These are phyloP conservation scores for Grammomys surdaster DNA, from an alignment of 2,113 vertebrate genomes.

Conservation along the genomic window DNA sequence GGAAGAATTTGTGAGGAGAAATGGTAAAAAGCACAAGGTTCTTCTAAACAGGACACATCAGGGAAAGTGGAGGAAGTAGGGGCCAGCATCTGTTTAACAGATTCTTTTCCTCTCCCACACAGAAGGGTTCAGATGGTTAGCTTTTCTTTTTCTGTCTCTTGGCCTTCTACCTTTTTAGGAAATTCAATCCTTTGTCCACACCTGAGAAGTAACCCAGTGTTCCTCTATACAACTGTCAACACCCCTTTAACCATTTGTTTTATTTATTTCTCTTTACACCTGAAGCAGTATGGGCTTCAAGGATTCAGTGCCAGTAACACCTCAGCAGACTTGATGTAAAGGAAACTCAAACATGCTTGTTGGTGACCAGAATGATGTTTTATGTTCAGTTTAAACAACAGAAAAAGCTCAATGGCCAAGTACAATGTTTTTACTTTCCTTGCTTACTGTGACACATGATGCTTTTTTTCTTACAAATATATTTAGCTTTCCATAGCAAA, in stretches of 20 bases:
- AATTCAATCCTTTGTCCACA: not conserved
- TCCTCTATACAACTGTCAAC: not conserved
- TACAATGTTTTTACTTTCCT: not conserved
- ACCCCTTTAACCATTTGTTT: too few relatives aligned
- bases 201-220: too few relatives aligned
- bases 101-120: not conserved
- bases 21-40: not conserved
- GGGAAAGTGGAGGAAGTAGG: not conserved
- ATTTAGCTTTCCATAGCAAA: not conserved
- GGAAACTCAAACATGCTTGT: not conserved
- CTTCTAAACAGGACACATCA: too few relatives aligned
- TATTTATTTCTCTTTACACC: not conserved
- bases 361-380: not conserved
- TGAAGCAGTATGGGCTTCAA: rapidly evolving
- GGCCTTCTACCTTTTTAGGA: not conserved
- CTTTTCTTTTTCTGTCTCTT: not conserved
- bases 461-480: not conserved
- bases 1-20: not conserved
- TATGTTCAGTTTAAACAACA: not conserved
- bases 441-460: not conserved
- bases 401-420: not conserved
- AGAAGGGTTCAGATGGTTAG: not conserved
- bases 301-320: not conserved
- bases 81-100: not conserved
- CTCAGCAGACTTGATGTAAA: not conserved